These are phyloP conservation scores for Sander vitreus DNA, from an alignment of 2,113 vertebrate genomes.

Conservation along the genomic window DNA sequence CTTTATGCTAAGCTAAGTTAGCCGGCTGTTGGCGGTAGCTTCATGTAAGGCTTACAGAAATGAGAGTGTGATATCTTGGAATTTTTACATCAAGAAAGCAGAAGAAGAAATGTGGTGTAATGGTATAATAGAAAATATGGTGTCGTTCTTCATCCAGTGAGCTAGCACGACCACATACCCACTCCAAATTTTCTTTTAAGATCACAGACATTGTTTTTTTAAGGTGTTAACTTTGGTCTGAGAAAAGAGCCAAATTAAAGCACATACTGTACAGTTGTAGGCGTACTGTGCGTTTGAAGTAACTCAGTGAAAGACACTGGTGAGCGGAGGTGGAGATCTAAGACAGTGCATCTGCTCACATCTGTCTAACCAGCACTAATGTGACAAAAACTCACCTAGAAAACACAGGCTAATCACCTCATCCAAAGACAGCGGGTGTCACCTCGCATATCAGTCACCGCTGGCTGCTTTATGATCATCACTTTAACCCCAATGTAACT, in stretches of 20 bases:
- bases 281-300: constrained; percentile 39
- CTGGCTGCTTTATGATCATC: constrained; percentile 77
- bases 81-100: background rate
- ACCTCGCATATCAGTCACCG: constrained; percentile 71
- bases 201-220: constrained; percentile 23
- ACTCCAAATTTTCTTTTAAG: constrained; percentile 13
- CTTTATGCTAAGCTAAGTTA: background rate
- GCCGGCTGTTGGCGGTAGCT: background rate
- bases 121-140: too few relatives aligned
- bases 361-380: constrained; percentile 66
- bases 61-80: background rate
- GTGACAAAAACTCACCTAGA: constrained; percentile 72
- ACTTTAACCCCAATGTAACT: constrained; percentile 72
- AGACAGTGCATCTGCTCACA: constrained; percentile 66
- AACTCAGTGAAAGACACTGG: constrained; percentile 31
- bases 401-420: constrained; percentile 72
- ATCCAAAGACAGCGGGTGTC: constrained; percentile 69
- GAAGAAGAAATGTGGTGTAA: too few relatives aligned
- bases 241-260: constrained; percentile 50
- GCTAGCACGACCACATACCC: background rate
- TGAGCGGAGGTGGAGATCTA: constrained; percentile 60
- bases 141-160: background rate
- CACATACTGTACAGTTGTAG: constrained; percentile 9
- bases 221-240: constrained; percentile 31
- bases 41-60: background rate